A percentile compares a stretch with the other conserved stretches of the same genome.
These are phyloP conservation scores for Papilio machaon DNA, from an alignment of 1,140 invertebrate genomes.

Conservation along the genomic window DNA sequence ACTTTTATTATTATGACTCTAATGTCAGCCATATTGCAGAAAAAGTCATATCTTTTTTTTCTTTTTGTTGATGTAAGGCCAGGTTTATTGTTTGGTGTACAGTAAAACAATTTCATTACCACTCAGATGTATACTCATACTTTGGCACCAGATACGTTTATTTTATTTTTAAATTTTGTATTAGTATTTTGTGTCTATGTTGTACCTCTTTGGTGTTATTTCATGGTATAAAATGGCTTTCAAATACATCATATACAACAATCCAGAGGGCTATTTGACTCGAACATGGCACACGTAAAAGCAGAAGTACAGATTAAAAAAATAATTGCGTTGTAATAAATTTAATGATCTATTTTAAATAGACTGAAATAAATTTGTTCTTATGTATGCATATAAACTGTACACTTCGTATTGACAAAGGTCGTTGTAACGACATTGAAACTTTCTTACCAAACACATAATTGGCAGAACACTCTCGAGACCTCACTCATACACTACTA, in stretches of 20 bases:
- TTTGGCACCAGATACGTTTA: background rate
- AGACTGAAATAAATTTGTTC: no score
- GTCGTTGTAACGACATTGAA: conserved; percentile 19
- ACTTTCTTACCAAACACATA: conserved; percentile 12
- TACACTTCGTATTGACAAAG: background rate
- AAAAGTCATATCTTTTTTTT: conserved; percentile 44
- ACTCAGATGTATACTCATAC: background rate
- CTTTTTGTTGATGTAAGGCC: conserved; percentile 39
- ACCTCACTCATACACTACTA: conserved; percentile 18
- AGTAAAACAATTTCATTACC: conserved; percentile 30
- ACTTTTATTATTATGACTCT: conserved; percentile 65
- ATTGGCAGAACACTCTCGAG: conserved; percentile 4
- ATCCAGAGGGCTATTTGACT: no score
- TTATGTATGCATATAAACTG: background rate
- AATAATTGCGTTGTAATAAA: no score
- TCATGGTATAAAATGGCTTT: background rate
- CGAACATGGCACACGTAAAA: no score
- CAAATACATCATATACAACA: no score
- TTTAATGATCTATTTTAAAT: no score
- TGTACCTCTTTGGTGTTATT: background rate
- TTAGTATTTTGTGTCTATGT: background rate
- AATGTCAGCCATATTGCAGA: conserved; percentile 56
- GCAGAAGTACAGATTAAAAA: no score
- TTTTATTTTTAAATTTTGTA: background rate
- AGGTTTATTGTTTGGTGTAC: conserved; percentile 18